Evolutionary conservation across 1,140 invertebrate species (phyloP).

Genomic region (Lutraria rhynchaena): DNA sequence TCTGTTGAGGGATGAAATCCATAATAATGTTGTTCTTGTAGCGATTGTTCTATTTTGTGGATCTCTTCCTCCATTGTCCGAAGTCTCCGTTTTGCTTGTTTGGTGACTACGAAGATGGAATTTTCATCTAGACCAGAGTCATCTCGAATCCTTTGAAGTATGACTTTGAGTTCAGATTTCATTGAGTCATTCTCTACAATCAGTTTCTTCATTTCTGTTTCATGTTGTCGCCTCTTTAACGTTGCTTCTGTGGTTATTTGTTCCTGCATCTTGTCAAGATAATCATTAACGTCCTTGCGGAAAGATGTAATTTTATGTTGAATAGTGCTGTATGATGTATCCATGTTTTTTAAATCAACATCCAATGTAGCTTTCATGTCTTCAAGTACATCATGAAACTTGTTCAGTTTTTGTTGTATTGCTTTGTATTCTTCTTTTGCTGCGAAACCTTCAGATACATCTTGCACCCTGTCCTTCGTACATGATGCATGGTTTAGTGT

Average conservation of each 20-base stretch:
- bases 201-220: too few relatives aligned
- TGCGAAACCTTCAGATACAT: neutral
- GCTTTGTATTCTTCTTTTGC: neutral
- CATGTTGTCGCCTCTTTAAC: neutral
- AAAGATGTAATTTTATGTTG: neutral
- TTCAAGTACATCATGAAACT: neutral
- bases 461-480: neutral
- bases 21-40: too few relatives aligned
- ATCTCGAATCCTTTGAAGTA: too few relatives aligned
- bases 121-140: too few relatives aligned
- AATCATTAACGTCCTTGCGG: neutral
- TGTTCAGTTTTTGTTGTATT: neutral
- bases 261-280: neutral
- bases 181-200: too few relatives aligned
- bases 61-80: too few relatives aligned
- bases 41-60: too few relatives aligned
- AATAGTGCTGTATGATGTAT: neutral
- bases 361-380: neutral
- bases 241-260: neutral
- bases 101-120: too few relatives aligned
- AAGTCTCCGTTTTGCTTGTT: too few relatives aligned
- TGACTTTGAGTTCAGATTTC: too few relatives aligned
- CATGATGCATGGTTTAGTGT: neutral
- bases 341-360: neutral
- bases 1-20: too few relatives aligned